Evolutionary conservation across 2,888 invertebrate genomes (phyloP), one percentile per base, ranked within the genome.

Genomic region (Pollenia angustigena): DNA sequence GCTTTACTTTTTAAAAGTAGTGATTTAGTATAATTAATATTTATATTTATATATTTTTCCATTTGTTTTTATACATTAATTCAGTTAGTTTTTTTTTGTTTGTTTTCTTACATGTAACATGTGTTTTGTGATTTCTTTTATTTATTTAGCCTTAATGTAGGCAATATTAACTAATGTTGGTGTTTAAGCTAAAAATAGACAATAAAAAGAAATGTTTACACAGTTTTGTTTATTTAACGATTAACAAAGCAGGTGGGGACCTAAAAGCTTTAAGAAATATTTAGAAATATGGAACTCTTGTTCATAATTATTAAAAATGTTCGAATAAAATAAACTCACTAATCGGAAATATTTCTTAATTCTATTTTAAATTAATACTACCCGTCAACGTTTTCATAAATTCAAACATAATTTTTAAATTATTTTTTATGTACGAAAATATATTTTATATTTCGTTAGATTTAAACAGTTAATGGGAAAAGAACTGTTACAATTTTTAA

Each of bases 11-110:
- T 40, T 44, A 54, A 56, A 84, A 87, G 86, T 84, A 76, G 84
- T 87, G 87, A 84, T 87, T 84, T 76, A 64, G 76, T 80, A 81
- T 84, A 84, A 87, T 87, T 87, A 84, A 74, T 87, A 74, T 74
- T 78, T 58, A 52, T 52, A 60, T 46, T 78, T 58, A 58, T 52
- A 60, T 46, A 23, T 23, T 14, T 4, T 40, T 16, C 18, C 12
- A n/a, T 42, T 50, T 52, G 7, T 46, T 56, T 46, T 23, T 10
- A 23, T 11, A 64, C 14, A 42, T 79, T 58, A 54, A 40, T 46
- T 14, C 16, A 40, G 11, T 4, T 60, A 11, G 14, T 60, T 56
- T 60, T 32, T 52, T 40, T 0, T 52, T 52, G 7, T 72, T 71
- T 44, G 12, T 16, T 56, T 32, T 32, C 2, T 11, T 68, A 16